These are phyloP conservation scores for Patiria pectinifera DNA, from an alignment of 53 echinoderm and acorn worm genomes.

Conservation along the genomic window DNA sequence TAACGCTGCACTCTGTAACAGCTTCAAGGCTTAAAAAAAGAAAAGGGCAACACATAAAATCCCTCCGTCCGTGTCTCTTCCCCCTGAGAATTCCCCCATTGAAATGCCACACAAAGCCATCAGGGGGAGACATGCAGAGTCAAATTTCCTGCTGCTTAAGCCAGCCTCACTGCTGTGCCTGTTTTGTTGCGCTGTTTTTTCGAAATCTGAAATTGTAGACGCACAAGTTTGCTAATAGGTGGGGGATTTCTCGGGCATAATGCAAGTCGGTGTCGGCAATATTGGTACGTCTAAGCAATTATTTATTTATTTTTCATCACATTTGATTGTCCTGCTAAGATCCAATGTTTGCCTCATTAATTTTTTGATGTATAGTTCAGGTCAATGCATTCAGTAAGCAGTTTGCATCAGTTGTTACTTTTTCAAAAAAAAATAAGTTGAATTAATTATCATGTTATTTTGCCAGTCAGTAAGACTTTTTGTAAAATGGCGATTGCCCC, in stretches of 20 bases:
- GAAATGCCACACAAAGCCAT: slow-evolving; percentile 28
- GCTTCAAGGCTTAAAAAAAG: neutral
- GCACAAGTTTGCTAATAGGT: neutral
- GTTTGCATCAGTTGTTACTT: neutral
- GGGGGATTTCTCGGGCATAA: neutral
- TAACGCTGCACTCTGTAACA: neutral
- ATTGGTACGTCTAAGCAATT: neutral
- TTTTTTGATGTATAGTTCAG: too few species aligned
- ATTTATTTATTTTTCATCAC: too few species aligned
- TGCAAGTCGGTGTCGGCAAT: neutral
- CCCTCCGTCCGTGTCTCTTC: neutral
- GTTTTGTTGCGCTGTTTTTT: neutral
- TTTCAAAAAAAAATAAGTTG: neutral
- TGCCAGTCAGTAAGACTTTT: too few species aligned
- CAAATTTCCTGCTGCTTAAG: neutral
- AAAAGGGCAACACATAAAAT: neutral
- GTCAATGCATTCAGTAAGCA: too few species aligned
- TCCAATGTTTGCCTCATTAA: too few species aligned
- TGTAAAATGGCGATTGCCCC: too few species aligned
- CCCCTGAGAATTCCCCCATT: slow-evolving; percentile 15
- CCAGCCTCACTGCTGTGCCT: neutral
- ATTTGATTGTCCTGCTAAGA: too few species aligned
- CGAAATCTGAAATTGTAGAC: neutral
- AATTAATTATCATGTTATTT: too few species aligned
- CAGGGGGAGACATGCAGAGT: neutral